Evolutionary conservation across 2,113 vertebrate species (phyloP).

Genomic region (Cinclus mexicanus): DNA sequence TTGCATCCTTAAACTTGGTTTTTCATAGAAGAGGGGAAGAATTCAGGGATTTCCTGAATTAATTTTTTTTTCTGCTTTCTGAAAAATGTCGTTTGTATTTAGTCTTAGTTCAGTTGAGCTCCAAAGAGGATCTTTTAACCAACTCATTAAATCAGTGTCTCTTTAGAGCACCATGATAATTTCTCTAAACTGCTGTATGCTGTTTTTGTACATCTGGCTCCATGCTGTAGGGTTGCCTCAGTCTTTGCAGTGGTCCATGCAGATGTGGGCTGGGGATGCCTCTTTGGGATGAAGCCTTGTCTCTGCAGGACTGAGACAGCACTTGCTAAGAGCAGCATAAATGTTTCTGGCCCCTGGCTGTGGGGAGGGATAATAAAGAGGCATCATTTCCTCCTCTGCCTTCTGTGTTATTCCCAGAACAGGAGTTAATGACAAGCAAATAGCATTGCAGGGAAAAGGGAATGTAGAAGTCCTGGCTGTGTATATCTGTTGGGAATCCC

Average conservation of each 20-base stretch:
- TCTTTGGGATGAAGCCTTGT: background rate
- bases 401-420: background rate
- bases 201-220: rapidly evolving
- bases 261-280: background rate
- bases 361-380: background rate
- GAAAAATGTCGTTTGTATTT: background rate
- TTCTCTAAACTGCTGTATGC: background rate
- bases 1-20: background rate
- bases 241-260: background rate
- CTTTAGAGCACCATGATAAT: background rate
- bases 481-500: background rate
- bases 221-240: background rate
- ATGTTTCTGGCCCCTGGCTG: background rate
- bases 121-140: background rate
- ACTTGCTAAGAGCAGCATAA: background rate
- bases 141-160: background rate
- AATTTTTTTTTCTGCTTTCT: background rate
- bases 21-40: background rate
- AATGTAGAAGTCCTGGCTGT: background rate
- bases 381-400: background rate
- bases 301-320: background rate
- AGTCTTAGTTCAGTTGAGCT: background rate
- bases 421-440: conserved; percentile 6
- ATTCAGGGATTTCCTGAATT: background rate
- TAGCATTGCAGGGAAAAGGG: background rate